Evolutionary conservation across 2,888 invertebrate genomes (phyloP).

Genomic region (Synanthedon tipuliformis): DNA sequence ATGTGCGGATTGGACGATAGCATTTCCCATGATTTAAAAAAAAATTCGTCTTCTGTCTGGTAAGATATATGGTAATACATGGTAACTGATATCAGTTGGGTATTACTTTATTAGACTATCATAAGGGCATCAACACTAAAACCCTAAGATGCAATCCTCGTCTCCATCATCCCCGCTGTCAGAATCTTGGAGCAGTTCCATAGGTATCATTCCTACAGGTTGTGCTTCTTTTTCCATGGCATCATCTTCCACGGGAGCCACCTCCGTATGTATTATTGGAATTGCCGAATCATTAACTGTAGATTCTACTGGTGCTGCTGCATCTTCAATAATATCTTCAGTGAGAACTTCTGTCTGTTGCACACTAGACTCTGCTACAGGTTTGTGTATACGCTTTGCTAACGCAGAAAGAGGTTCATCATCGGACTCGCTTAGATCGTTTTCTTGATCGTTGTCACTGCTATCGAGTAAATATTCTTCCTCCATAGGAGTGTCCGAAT

Average conservation of each 20-base stretch:
- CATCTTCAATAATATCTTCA: too few species aligned
- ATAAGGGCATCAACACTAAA: conserved; percentile 7
- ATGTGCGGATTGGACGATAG: too few species aligned
- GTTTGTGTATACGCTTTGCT: conserved; percentile 22
- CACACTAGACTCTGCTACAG: neutral
- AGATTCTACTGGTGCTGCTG: too few species aligned
- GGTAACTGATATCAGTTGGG: too few species aligned
- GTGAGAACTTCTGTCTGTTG: neutral
- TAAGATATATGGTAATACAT: too few species aligned
- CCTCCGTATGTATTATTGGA: too few species aligned
- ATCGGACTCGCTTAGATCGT: conserved; percentile 22
- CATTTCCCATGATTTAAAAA: too few species aligned
- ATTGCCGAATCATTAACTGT: too few species aligned
- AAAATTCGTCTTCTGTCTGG: too few species aligned
- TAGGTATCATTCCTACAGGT: neutral
- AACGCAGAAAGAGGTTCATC: conserved; percentile 47
- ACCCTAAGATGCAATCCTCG: conserved; percentile 29
- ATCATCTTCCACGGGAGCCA: neutral
- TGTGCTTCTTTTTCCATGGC: neutral
- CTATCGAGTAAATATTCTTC: conserved; percentile 13
- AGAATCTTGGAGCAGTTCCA: conserved; percentile 1
- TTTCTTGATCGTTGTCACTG: conserved; percentile 2
- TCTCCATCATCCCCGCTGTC: conserved; percentile 5
- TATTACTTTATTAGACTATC: too few species aligned
- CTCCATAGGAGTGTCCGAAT: conserved; percentile 24